phyloP scores from a whole-genome alignment of 2,888 invertebrate species.

The Uropetala carovei region DNA sequence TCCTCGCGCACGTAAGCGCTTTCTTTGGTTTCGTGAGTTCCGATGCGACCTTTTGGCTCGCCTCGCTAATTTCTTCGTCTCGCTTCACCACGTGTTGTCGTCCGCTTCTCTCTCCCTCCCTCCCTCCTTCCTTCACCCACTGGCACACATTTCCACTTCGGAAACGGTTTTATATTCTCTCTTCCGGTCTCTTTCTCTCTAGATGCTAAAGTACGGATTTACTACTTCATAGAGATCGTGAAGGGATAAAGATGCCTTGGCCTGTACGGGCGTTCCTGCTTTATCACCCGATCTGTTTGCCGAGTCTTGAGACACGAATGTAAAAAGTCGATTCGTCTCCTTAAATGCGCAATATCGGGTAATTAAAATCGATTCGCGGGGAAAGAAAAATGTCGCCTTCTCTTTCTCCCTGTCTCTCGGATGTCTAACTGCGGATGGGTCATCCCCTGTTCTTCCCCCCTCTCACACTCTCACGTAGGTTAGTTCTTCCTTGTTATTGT shows the following conservation, averaged over 20 bases:
- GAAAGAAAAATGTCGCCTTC: background rate
- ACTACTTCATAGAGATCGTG: too few relatives aligned
- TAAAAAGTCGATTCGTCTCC: background rate
- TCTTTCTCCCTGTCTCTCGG: background rate
- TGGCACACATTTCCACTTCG: background rate
- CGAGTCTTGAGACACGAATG: background rate
- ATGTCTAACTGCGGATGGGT: background rate
- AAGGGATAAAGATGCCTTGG: background rate
- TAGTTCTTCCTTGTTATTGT: background rate
- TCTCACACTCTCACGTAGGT: too few relatives aligned
- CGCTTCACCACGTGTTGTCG: background rate
- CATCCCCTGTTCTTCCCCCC: background rate
- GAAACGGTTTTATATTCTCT: background rate
- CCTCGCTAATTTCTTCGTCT: background rate
- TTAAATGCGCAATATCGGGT: background rate
- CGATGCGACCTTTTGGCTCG: background rate
- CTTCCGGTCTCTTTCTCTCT: background rate
- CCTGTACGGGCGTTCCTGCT: too few relatives aligned
- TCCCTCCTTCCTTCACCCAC: slow-evolving; percentile 5
- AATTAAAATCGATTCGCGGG: background rate
- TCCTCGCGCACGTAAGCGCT: too few relatives aligned
- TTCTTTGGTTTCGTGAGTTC: background rate
- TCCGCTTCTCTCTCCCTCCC: background rate
- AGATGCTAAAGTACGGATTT: too few relatives aligned
- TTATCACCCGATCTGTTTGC: background rate